Evolutionary conservation across 2,113 vertebrate genomes (phyloP).

Genomic region (Stercorarius parasiticus): DNA sequence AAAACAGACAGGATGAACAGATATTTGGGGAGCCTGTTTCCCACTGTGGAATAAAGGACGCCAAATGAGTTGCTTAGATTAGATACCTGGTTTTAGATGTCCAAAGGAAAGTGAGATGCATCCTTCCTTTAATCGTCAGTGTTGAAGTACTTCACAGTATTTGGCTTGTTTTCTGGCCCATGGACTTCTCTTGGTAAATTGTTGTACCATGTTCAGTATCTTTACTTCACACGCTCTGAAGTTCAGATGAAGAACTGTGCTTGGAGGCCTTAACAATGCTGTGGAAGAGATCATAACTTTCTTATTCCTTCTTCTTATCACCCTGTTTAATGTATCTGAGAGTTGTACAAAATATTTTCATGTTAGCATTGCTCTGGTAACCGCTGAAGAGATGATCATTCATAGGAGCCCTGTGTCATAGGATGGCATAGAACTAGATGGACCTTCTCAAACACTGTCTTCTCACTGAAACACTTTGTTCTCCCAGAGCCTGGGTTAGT

Average conservation of each 20-base stretch:
- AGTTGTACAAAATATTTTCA: not conserved
- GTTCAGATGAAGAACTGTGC: not conserved
- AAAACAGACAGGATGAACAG: not conserved
- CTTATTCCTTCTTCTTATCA: not conserved
- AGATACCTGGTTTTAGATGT: not conserved
- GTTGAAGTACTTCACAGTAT: not conserved
- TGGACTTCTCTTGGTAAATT: not conserved
- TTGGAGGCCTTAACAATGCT: not conserved
- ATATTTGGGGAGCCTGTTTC: not conserved
- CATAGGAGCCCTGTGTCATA: not conserved
- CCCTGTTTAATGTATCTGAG: not conserved
- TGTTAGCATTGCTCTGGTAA: not conserved
- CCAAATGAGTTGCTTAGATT: not conserved
- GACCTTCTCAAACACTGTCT: not conserved
- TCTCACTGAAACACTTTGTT: not conserved
- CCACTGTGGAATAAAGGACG: not conserved
- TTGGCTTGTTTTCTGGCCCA: not conserved
- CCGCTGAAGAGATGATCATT: not conserved
- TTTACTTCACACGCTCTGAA: not conserved
- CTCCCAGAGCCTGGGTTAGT: not conserved
- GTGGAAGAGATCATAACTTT: not conserved
- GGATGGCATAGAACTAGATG: not conserved
- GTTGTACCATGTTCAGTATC: not conserved
- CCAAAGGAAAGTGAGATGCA: not conserved
- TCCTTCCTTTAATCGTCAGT: not conserved